Evolutionary conservation across 92 coral and sea anemone species (phyloP), one percentile per base, ranked within the genome.

Genomic region (Pocillopora meandrina): DNA sequence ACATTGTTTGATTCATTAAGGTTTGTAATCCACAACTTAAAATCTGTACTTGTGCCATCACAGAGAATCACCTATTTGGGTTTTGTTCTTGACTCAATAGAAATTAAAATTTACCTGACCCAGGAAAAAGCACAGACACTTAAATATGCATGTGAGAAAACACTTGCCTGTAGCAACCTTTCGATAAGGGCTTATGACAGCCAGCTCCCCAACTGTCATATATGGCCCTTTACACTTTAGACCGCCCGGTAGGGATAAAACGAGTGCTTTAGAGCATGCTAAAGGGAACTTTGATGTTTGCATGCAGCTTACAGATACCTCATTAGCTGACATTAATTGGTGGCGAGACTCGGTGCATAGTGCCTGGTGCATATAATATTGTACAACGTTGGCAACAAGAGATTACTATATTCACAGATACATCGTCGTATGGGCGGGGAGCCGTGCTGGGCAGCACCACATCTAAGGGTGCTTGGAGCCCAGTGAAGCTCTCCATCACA

Each of bases 341-440:
- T 85, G 87, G 89, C 33, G 2, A 52, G 61, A 82, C 66, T 81
- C 82, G 67, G 72, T 87, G 23, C 49, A 18, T 14, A 20, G n/a
- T n/a, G n/a, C n/a, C n/a, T n/a, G n/a, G 20, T 18, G 71, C 68
- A 19, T 26, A 59, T 9, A 63, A 83, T 23, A 73, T 61, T 2
- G 74, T 83, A 49, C 74, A 61, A 19, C 78, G 47, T 71, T 62
- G 79, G 3, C 72, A 72, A 49, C 14, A 47, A 13, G 80, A 83
- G 20, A 59, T 73, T 73, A 80, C 73, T 26, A 33, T 83, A 20
- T 47, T 13, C n/a, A 74, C 81, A 63, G 89, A 85, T 81, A 87
- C 84, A 21, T 89, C 92, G 23, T 72, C 33, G 60, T 79, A 34
- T 75, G 89, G 92, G 82, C 80, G 89, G 92, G 87, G 89, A 47